Conservation (phyloP, 2,888 invertebrate genomes). For the Phytoseiulus persimilis region DNA sequence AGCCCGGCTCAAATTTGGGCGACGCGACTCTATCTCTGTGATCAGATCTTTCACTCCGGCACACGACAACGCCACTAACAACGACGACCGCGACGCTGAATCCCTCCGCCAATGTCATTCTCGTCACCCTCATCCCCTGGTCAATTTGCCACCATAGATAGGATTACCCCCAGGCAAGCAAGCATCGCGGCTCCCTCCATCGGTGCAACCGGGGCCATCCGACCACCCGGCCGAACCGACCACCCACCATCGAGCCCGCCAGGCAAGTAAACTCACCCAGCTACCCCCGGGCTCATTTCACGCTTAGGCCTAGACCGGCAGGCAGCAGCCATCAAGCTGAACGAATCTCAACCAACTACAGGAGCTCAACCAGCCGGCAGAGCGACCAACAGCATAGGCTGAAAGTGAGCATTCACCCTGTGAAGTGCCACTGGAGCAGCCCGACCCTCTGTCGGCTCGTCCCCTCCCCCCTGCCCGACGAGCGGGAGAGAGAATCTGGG, state of each 20-base stretch:
- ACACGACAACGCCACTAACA: background rate
- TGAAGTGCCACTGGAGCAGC: background rate
- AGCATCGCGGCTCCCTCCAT: background rate
- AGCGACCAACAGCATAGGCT: background rate
- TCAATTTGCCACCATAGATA: background rate
- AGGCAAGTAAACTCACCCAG: background rate
- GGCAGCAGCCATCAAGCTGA: background rate
- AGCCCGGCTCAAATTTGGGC: background rate
- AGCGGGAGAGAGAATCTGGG: background rate
- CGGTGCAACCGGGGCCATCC: background rate
- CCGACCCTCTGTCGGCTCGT: background rate
- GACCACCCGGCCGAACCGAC: background rate
- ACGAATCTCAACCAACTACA: background rate
- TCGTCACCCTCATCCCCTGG: background rate
- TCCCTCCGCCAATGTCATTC: background rate
- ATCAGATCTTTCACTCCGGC: background rate
- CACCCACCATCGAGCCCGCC: background rate
- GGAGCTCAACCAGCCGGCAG: background rate
- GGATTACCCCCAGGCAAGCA: slow-evolving; percentile 5
- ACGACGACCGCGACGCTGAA: background rate
- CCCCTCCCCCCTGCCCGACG: background rate
- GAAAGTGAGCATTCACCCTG: slow-evolving; percentile 5
- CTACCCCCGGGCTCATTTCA: slow-evolving; percentile 5
- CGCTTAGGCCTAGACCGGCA: background rate
- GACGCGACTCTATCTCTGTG: background rate